These are phyloP conservation scores for Nomada hirtipes DNA, from an alignment of 2,888 invertebrate genomes.

Conservation along the genomic window DNA sequence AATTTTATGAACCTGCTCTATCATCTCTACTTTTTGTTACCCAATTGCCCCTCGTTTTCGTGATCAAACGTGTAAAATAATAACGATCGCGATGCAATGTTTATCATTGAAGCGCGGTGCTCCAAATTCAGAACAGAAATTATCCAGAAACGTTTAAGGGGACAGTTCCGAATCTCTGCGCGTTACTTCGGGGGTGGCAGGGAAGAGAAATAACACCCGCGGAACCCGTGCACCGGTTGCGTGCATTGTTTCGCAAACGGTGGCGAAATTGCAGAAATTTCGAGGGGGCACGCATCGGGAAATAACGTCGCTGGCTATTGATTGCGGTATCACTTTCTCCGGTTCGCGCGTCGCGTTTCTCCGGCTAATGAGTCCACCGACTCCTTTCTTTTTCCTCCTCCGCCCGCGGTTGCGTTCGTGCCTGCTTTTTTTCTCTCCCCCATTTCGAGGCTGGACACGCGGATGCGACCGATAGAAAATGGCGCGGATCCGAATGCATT, in stretches of 20 bases:
- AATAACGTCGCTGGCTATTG: conserved; percentile 50
- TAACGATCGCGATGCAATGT: too few species aligned
- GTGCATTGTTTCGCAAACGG: conserved; percentile 51
- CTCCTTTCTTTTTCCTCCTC: not conserved
- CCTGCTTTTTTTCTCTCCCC: not conserved
- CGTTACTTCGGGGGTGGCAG: not conserved
- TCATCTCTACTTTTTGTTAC: too few species aligned
- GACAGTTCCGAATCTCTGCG: not conserved
- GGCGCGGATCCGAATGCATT: conserved; percentile 73
- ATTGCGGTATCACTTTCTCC: conserved; percentile 62
- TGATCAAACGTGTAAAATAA: too few species aligned
- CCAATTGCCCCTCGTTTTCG: too few species aligned
- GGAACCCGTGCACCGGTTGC: not conserved
- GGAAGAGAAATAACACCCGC: not conserved
- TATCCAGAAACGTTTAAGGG: not conserved
- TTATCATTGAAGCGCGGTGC: not conserved
- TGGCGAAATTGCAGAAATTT: conserved; percentile 57
- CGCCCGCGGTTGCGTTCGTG: not conserved
- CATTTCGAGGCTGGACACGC: conserved; percentile 50
- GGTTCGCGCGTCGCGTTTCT: conserved; percentile 28
- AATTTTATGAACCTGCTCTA: too few species aligned
- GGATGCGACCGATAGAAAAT: conserved; percentile 67
- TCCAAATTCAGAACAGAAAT: not conserved
- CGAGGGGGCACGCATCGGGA: conserved; percentile 38
- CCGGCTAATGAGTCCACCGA: conserved; percentile 57